phyloP scores from a whole-genome alignment of 2,888 invertebrate genomes.

The Drosophila fulvimacula region DNA sequence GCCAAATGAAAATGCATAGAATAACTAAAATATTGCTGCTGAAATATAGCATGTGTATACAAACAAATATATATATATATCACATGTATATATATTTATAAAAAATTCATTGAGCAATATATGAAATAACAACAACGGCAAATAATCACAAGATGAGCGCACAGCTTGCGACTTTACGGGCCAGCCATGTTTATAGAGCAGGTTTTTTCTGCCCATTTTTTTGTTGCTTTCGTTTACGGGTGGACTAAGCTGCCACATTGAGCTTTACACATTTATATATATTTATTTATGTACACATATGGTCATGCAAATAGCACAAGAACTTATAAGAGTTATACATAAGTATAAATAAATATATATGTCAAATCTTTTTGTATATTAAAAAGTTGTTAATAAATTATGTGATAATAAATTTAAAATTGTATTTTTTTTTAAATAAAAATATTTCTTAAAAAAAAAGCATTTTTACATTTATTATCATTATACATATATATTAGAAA shows the following conservation, averaged over 20 bases:
- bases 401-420: too few relatives aligned
- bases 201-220: constrained; percentile 12
- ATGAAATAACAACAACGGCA: constrained; percentile 1
- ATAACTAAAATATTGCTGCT: constrained; percentile 1
- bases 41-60: neutral
- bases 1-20: constrained; percentile 3
- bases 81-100: neutral
- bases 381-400: too few relatives aligned
- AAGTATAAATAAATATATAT: too few relatives aligned
- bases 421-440: too few relatives aligned
- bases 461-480: too few relatives aligned
- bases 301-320: constrained; percentile 1
- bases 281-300: neutral
- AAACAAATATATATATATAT: neutral
- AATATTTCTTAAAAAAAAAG: too few relatives aligned
- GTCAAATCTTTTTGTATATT: too few relatives aligned
- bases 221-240: constrained; percentile 12
- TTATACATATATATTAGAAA: too few relatives aligned
- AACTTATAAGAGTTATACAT: neutral
- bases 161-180: constrained; percentile 12
- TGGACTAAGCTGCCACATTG: constrained; percentile 22
- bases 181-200: constrained; percentile 16
- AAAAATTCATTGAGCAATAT: constrained; percentile 6
- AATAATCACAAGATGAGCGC: constrained; percentile 13
- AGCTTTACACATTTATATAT: constrained; percentile 6